phyloP scores from a whole-genome alignment of 2,888 invertebrate genomes.

The Adelphocoris suturalis region DNA sequence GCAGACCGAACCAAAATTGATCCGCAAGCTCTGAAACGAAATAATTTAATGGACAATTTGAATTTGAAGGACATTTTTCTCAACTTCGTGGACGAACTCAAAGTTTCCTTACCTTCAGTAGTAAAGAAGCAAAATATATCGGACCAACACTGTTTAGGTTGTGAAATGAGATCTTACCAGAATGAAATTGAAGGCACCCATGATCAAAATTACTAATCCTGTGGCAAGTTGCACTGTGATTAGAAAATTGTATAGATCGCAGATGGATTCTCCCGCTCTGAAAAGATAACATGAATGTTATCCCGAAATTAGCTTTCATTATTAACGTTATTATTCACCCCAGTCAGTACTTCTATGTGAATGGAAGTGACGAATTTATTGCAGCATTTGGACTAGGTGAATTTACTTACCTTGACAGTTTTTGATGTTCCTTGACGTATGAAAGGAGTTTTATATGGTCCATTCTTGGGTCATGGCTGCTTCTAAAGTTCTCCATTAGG shows the following conservation, averaged over 20 bases:
- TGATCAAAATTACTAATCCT: slow-evolving; percentile 58
- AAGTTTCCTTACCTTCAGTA: too few relatives aligned
- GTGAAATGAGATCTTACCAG: slow-evolving; percentile 7
- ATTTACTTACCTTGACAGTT: slow-evolving; percentile 49
- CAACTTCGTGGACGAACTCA: too few relatives aligned
- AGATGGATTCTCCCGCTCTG: slow-evolving; percentile 43
- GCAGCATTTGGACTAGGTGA: too few relatives aligned
- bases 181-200: slow-evolving; percentile 44
- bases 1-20: too few relatives aligned
- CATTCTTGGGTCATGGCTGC: neutral
- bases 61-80: too few relatives aligned
- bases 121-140: too few relatives aligned
- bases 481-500: neutral
- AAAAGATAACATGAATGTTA: neutral
- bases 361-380: too few relatives aligned
- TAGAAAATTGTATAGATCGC: slow-evolving; percentile 36
- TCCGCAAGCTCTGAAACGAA: too few relatives aligned
- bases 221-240: slow-evolving; percentile 57
- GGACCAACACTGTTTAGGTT: neutral
- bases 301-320: too few relatives aligned
- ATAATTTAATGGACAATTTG: too few relatives aligned
- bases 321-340: too few relatives aligned
- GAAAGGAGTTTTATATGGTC: neutral
- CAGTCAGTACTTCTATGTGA: too few relatives aligned
- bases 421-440: slow-evolving; percentile 67